These are phyloP conservation scores for Drosophila kurseongensis DNA, from an alignment of 1,140 invertebrate genomes.

Conservation along the genomic window DNA sequence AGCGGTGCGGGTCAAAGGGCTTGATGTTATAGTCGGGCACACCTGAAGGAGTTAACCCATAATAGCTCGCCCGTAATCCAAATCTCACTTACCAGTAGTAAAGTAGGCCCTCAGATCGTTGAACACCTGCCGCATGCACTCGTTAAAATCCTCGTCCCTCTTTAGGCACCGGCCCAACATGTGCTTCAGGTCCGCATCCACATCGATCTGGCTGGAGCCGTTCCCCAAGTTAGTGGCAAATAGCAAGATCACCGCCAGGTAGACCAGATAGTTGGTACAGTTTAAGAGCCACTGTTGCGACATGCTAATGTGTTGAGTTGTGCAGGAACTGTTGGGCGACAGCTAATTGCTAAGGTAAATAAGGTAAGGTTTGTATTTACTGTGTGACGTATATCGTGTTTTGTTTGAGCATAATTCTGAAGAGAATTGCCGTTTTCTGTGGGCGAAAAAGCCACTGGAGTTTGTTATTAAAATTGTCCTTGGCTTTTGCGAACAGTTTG, in stretches of 20 bases:
- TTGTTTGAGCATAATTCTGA: slow-evolving; percentile 21
- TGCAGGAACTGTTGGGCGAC: background rate
- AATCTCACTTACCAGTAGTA: slow-evolving; percentile 87
- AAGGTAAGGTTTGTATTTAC: slow-evolving; percentile 19
- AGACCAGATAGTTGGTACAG: slow-evolving; percentile 31
- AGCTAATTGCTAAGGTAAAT: slow-evolving; percentile 51
- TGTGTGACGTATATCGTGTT: slow-evolving; percentile 11
- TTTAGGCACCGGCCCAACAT: slow-evolving; percentile 87
- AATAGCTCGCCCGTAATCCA: background rate
- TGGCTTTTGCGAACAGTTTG: slow-evolving; percentile 9
- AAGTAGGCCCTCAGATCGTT: slow-evolving; percentile 90
- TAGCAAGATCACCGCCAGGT: slow-evolving; percentile 1
- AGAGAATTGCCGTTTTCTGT: slow-evolving; percentile 4
- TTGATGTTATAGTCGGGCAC: slow-evolving; percentile 89
- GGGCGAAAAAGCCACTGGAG: slow-evolving; percentile 16
- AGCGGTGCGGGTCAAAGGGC: slow-evolving; percentile 92
- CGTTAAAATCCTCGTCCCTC: slow-evolving; percentile 88
- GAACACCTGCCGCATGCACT: slow-evolving; percentile 89
- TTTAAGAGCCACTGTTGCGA: slow-evolving; percentile 46
- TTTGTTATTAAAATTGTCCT: slow-evolving; percentile 22
- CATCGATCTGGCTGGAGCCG: slow-evolving; percentile 58
- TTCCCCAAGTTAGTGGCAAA: slow-evolving; percentile 18
- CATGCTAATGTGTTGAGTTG: slow-evolving; percentile 35
- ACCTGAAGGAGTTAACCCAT: slow-evolving; percentile 84
- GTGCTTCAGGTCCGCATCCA: slow-evolving; percentile 68